Evolutionary conservation across 2,113 vertebrate species (phyloP), one percentile per base, ranked within the genome.

Genomic region (Aepyceros melampus): DNA sequence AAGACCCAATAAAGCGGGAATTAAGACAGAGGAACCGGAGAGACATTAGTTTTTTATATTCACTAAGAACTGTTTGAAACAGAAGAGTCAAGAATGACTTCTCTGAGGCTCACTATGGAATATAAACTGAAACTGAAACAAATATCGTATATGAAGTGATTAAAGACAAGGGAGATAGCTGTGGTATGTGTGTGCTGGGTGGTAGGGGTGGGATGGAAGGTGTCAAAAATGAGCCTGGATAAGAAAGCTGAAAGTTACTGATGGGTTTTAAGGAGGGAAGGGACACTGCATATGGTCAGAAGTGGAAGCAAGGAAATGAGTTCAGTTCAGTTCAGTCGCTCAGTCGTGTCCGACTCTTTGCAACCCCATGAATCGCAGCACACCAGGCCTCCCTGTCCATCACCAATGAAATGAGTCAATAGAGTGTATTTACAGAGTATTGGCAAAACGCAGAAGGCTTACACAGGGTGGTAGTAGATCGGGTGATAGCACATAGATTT

Each of bases 81-180:
- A 17, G 5, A 78, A 19, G 53, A 55, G n/a, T 83, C 33, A 93
- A 74, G 87, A 91, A 89, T 55, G 62, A 55, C 60, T 36, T 89
- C 53, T 94, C 82, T 51, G 25, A 78, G 33, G 36, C 51, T 56
- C 64, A 17, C 58, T 53, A 36, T 67, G 76, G 43, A 53, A 76
- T 55, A 62, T 40, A 74, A 74, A 67, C n/a, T 40, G 74, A 93
- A 96, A 83, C 60, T 29, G 15, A 71, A 93, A 33, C 76, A 74
- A 84, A 79, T 21, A 7, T 15, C 27, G 21, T 82, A 53, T 36
- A 33, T 55, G n/a, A 92, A 40, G 21, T 64, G 33, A 64, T 7
- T 7, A 31, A 92, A 81, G 6, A 49, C 43, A 82, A 51, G 45
- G 55, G 33, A 94, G 55, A 25, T 10, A 2, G 2, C 1, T 19